Evolutionary conservation across 1,140 invertebrate species (phyloP), one percentile per base, ranked within the genome.

Genomic region (Camponotus vicinus): DNA sequence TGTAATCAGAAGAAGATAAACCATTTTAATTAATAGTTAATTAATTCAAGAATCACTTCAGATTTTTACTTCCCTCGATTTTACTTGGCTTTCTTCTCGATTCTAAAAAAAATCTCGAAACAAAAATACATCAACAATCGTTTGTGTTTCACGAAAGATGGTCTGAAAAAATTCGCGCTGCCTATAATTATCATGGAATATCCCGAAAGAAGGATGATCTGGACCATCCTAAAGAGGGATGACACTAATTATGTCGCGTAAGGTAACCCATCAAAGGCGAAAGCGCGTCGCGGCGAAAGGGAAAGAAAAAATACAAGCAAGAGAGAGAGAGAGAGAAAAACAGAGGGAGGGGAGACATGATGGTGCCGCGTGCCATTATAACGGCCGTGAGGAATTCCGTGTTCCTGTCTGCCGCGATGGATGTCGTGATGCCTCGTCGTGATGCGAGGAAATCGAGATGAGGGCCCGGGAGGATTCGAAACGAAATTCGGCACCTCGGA

Each of bases 401-500:
- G 63, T 75, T 75, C 34, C 69, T 75, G 69, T 73, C 63, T 61
- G 57, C 3, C 63, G 45, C 21, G 27, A 27, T 27, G 27, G 63
- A 66, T 27, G 45, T 42, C 78, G 76, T 52, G 76, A 66, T 21
- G 52, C 27, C 67, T 71, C 37, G 77, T 27, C 57, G 59, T 21
- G 42, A 27, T 27, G 40, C 61, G 21, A 80, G 61, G 69, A 83
- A 83, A 83, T 49, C 79, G 79, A 83, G 79, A 83, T 75, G 69
- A 75, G 69, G 79, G 79, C 55, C 79, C 37, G n/a, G 63, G 21
- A 27, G 64, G 69, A 83, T 83, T 83, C 69, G 79, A 83, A 83
- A 83, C 49, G 79, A 83, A 83, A 83, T 83, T 83, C 79, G 79
- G 79, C 79, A 83, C 55, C 32, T 73, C 67, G 69, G 42, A 79